These are phyloP conservation scores for Acholoe squamosa DNA, from an alignment of 2,888 invertebrate species.

Conservation along the genomic window DNA sequence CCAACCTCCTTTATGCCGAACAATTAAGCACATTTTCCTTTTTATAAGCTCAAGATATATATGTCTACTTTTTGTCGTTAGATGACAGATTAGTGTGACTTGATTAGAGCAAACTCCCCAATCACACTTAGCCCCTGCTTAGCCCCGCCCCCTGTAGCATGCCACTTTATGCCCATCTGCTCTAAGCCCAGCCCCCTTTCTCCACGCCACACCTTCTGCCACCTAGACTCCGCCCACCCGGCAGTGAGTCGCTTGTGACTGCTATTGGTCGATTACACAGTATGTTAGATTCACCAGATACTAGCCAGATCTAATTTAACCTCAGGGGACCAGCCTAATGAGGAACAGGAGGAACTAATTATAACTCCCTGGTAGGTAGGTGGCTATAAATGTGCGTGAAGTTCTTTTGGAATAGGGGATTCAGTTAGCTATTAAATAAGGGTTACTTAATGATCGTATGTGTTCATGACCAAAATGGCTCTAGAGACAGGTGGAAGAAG, in stretches of 20 bases:
- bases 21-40: too few species aligned
- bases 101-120: too few species aligned
- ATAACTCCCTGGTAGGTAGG: not conserved
- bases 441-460: not conserved
- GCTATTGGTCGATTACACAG: not conserved
- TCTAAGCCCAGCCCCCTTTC: not conserved
- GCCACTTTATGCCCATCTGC: too few species aligned
- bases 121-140: too few species aligned
- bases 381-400: too few species aligned
- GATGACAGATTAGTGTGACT: too few species aligned
- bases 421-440: not conserved
- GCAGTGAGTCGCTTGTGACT: not conserved
- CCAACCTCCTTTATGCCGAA: too few species aligned
- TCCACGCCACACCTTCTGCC: not conserved
- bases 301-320: slow-evolving; percentile 27
- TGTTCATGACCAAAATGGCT: not conserved
- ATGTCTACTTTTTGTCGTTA: too few species aligned
- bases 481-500: not conserved
- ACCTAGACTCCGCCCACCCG: not conserved
- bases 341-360: not conserved
- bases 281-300: not conserved
- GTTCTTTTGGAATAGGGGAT: not conserved
- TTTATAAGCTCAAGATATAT: too few species aligned
- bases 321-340: not conserved
- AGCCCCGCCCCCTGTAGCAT: too few species aligned